Base-by-base conservation (phyloP, 2,113 vertebrate species). In the Herpailurus yagouaroundi region DNA sequence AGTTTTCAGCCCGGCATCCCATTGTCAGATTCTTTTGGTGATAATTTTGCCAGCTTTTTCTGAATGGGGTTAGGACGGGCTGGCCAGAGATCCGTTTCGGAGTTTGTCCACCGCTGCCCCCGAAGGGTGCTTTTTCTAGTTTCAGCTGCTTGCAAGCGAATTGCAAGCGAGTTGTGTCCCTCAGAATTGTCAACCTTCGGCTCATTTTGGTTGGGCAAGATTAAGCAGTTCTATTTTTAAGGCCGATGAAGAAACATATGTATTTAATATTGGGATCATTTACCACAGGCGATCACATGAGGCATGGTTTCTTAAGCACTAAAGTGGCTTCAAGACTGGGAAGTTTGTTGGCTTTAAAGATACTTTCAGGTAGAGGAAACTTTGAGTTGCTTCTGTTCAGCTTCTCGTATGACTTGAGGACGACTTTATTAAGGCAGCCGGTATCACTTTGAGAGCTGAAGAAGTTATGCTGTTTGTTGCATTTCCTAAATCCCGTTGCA, bases 51-150 rank as follows among this genome's bases (percentile, higher is more conserved):
- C 87, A 69, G 91, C 74, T 97, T 97, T 97, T 96, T 96, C 92
- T 98, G 97, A 98, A 98, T 98, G 98, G 95, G 97, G 86, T 95
- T 73, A 89, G 76, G 87, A 87, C 95, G 89, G 68, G 90, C 97
- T n/a, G 73, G 96, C 95, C 93, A 89, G 95, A 97, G 94, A 97
- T 96, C 41, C n/a, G 29, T 81, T 89, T 92, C 74, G 14, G 92
- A 95, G 96, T 97, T 93, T 92, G 91, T 63, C 95, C 60, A 9
- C 38, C 10, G 4, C 86, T 91, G 63, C 71, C 33, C 33, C 55
- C 8, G 69, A 74, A 66, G 48, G 85, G 85, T 68, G 87, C 77
- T 93, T 57, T 57, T 73, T 77, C 1, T 91, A 63, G 88, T 81
- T 81, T 96, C 41, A 97, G 64, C 73, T 73, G 66, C 86, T 94